These are phyloP conservation scores for Apostichopus leukothele DNA, from an alignment of 53 echinoderm and acorn worm genomes.

Conservation along the genomic window DNA sequence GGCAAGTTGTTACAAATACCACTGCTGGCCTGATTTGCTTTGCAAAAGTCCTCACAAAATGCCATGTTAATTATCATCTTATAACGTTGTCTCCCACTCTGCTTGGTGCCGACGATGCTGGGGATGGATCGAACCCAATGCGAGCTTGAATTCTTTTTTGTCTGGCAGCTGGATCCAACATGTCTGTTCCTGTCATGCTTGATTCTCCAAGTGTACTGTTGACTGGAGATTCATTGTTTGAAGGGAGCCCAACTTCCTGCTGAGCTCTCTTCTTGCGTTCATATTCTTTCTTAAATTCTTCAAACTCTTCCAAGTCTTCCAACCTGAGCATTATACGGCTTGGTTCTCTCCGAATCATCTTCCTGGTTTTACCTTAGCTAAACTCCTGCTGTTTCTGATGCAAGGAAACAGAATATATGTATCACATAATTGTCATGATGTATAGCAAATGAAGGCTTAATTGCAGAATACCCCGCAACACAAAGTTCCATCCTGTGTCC, in stretches of 20 bases:
- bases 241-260: constrained; percentile 59
- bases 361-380: neutral
- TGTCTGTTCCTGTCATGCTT: constrained; percentile 47
- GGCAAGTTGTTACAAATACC: too few relatives aligned
- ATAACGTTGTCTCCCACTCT: constrained; percentile 62
- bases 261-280: constrained; percentile 78
- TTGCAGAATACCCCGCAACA: too few relatives aligned
- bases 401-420: neutral
- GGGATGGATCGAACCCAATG: constrained; percentile 93
- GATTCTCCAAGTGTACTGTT: constrained; percentile 48
- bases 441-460: too few relatives aligned
- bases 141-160: constrained; percentile 85
- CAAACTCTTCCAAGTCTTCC: constrained; percentile 94
- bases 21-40: too few relatives aligned
- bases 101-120: constrained; percentile 76
- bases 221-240: constrained; percentile 28
- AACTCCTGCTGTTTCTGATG: neutral
- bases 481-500: too few relatives aligned
- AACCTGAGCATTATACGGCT: constrained; percentile 84
- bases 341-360: constrained; percentile 91
- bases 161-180: constrained; percentile 68
- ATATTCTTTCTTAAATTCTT: constrained; percentile 86
- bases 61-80: constrained; percentile 5
- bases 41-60: too few relatives aligned
- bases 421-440: too few relatives aligned